phyloP scores from a whole-genome alignment of 2,797 vertebrate species.

The Cottoperca gobio region DNA sequence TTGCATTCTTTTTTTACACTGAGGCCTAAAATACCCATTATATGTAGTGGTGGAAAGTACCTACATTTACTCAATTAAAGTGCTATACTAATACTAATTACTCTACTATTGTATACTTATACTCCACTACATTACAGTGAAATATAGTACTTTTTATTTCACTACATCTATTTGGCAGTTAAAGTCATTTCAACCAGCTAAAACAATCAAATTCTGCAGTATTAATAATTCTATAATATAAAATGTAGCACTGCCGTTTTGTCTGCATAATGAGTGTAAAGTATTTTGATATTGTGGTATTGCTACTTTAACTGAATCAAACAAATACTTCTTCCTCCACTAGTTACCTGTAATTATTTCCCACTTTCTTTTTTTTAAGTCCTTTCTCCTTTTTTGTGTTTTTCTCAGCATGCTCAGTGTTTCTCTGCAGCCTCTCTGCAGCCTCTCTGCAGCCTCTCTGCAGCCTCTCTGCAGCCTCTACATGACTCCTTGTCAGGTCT shows the following conservation, averaged over 20 bases:
- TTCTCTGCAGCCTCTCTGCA: slow-evolving; percentile 22
- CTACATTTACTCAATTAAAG: background rate
- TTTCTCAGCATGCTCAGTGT: slow-evolving; percentile 26
- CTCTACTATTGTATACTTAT: too few species aligned
- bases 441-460: too few species aligned
- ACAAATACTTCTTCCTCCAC: background rate
- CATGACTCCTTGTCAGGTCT: slow-evolving; percentile 52
- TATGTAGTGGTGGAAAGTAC: background rate
- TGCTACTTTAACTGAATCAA: background rate
- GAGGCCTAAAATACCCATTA: background rate
- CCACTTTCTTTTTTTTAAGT: background rate
- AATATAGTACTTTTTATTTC: slow-evolving; percentile 22
- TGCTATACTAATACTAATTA: too few species aligned
- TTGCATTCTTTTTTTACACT: background rate
- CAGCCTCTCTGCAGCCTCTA: slow-evolving; percentile 15
- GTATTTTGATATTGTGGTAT: background rate
- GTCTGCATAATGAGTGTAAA: background rate
- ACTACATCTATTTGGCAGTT: slow-evolving; percentile 42
- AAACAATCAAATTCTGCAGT: slow-evolving; percentile 42
- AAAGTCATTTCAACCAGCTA: slow-evolving; percentile 35
- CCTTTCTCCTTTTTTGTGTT: slow-evolving; percentile 11
- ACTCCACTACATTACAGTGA: background rate
- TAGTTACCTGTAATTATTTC: background rate
- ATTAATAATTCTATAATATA: slow-evolving; percentile 35
- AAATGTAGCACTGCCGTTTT: slow-evolving; percentile 9